Conservation (phyloP, 2,797 vertebrate species). For the Pangasius macronema region DNA sequence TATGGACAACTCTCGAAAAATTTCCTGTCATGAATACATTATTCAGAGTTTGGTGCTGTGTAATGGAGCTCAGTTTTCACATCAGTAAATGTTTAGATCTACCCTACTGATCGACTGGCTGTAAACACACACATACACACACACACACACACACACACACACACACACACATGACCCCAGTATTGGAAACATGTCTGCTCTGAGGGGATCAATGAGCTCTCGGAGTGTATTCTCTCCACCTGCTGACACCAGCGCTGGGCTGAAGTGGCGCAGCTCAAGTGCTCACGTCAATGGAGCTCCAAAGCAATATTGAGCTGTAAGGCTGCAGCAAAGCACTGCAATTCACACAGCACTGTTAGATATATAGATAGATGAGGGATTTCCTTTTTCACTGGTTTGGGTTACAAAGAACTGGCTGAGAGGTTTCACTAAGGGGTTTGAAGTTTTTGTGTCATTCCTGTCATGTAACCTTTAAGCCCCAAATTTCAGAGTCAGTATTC, state of each 20-base stretch:
- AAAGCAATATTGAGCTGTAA: conserved; percentile 52
- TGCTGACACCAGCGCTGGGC: conserved; percentile 47
- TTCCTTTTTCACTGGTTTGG: conserved; percentile 1
- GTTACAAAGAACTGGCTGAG: neutral
- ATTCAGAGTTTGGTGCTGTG: neutral
- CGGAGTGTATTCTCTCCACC: conserved; percentile 51
- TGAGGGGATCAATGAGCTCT: conserved; percentile 52
- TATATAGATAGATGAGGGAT: neutral
- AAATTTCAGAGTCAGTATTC: neutral
- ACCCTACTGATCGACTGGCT: too few relatives aligned
- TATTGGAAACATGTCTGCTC: conserved; percentile 49
- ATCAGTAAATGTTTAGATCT: neutral
- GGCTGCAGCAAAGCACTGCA: conserved; percentile 1
- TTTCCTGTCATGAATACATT: neutral
- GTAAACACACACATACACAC: too few relatives aligned
- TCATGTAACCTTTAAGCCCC: neutral
- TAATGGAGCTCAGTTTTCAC: neutral
- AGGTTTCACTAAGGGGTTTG: neutral
- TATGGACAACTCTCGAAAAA: neutral
- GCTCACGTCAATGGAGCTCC: conserved; percentile 48
- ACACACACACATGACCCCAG: too few relatives aligned
- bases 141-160: too few relatives aligned
- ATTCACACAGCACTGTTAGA: conserved; percentile 13
- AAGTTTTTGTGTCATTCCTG: neutral
- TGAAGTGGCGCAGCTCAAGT: conserved; percentile 49